A percentile compares a stretch with the other conserved stretches of the same genome.
Evolutionary conservation across 2,113 vertebrate genomes (phyloP).

Genomic region (Parotia lawesii): DNA sequence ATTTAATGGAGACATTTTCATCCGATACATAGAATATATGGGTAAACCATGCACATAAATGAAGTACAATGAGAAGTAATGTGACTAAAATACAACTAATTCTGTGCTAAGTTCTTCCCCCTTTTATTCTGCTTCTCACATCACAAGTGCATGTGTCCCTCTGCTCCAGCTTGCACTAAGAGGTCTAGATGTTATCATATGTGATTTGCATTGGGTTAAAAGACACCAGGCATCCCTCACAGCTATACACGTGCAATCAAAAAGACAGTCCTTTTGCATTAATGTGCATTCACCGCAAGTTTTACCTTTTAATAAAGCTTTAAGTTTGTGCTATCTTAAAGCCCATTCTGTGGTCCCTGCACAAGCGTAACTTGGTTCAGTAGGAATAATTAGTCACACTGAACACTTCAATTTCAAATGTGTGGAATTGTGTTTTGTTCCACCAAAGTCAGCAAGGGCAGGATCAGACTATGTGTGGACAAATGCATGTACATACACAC

Average conservation of each 20-base stretch:
- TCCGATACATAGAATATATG: not conserved
- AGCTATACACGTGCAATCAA: not conserved
- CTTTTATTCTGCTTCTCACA: not conserved
- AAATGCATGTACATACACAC: not conserved
- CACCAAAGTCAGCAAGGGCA: not conserved
- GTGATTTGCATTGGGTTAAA: not conserved
- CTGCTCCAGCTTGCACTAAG: not conserved
- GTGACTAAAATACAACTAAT: not conserved
- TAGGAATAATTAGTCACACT: not conserved
- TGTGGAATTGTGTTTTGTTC: not conserved
- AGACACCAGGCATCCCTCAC: not conserved
- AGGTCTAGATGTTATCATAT: not conserved
- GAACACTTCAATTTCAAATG: not conserved
- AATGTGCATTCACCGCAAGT: rapidly evolving
- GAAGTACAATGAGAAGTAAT: not conserved
- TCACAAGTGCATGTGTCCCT: not conserved
- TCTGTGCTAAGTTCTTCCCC: not conserved
- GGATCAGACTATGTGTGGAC: not conserved
- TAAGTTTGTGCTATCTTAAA: not conserved
- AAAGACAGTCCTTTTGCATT: not conserved
- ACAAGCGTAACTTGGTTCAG: not conserved
- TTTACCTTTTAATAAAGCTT: not conserved
- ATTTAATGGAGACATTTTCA: not conserved
- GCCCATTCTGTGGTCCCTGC: not conserved
- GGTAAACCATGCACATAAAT: not conserved